Base-by-base conservation (phyloP, 2,797 vertebrate species). In the Chrysocyon brachyurus region DNA sequence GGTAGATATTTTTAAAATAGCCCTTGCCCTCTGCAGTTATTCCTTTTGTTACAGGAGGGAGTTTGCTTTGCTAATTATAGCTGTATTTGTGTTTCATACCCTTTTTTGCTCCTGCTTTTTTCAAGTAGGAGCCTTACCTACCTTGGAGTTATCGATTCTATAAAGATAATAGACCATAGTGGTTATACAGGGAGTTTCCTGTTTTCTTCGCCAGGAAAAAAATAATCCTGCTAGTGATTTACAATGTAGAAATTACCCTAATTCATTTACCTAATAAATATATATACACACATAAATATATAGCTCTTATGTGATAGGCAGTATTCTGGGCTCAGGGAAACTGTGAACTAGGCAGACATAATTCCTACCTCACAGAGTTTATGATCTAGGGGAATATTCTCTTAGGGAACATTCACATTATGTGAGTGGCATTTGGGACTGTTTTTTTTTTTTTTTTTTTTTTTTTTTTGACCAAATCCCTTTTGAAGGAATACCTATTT, bases 161-260 rank as follows among this genome's bases (percentile, higher is more conserved):
- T 92, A 87, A 92, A 68, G 87, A 61, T 49, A 88, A 88, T 57
- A 87, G 21, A 54, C 28, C 19, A 12, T 73, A 81, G 11, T 90
- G 33, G 14, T 90, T 92, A 87, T 87, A 52, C 17, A 33, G 0
- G 88, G 24, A 79, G 12, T 95, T 89, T 70, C 68, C 54, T 77
- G 46, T 72, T 93, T 94, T 95, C 64, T 92, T 92, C 28, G 21
- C 70, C 88, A 79, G 90, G 89, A 92, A 96, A 90, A 16, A 75
- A 79, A 86, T 54, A 3, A 17, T 89, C 22, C 87, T 66, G 66
- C 31, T 86, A 79, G 52, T 93, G 83, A 83, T 54, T 86, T 82
- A 66, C 36, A 94, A 33, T 36, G 88, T 94, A 85, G 17, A 96
- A 91, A 31, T 86, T 86, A 90, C 36, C 26, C 85, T 59, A 59